Evolutionary conservation across 2,113 vertebrate species (phyloP).

Genomic region (Siniperca knerii): DNA sequence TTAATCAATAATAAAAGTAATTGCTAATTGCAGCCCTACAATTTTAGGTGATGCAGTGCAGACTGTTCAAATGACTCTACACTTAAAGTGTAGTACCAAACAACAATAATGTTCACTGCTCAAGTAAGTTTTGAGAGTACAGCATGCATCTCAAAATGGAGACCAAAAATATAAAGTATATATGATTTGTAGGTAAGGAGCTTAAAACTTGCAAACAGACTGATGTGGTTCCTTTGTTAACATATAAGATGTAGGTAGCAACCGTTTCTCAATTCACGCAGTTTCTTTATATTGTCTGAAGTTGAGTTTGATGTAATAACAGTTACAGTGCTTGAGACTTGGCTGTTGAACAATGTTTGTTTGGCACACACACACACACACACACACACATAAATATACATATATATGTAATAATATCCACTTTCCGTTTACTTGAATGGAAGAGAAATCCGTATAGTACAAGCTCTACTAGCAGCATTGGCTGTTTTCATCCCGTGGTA

Average conservation of each 20-base stretch:
- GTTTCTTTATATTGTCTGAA: neutral
- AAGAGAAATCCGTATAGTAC: constrained; percentile 91
- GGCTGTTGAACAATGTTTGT: constrained; percentile 23
- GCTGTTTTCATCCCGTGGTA: constrained; percentile 88
- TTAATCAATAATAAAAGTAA: neutral
- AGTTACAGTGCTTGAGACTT: constrained; percentile 37
- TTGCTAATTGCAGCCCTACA: too few species aligned
- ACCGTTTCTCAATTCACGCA: neutral
- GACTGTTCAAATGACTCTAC: neutral
- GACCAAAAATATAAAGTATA: neutral
- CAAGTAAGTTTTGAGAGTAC: neutral
- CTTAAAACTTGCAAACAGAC: neutral
- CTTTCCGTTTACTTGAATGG: constrained; percentile 84
- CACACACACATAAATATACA: constrained; percentile 21
- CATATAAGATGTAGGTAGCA: neutral
- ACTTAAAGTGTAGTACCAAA: neutral
- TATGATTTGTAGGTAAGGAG: neutral
- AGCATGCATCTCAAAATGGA: neutral
- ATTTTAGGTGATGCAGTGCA: neutral
- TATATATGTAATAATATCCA: constrained; percentile 59
- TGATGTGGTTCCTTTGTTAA: neutral
- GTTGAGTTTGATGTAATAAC: neutral
- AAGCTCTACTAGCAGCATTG: constrained; percentile 90
- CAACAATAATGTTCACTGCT: neutral
- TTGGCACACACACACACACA: constrained; percentile 15